Evolutionary conservation across 2,797 vertebrate genomes (phyloP), one percentile per base, ranked within the genome.

Genomic region (Zenarchopterus dispar): DNA sequence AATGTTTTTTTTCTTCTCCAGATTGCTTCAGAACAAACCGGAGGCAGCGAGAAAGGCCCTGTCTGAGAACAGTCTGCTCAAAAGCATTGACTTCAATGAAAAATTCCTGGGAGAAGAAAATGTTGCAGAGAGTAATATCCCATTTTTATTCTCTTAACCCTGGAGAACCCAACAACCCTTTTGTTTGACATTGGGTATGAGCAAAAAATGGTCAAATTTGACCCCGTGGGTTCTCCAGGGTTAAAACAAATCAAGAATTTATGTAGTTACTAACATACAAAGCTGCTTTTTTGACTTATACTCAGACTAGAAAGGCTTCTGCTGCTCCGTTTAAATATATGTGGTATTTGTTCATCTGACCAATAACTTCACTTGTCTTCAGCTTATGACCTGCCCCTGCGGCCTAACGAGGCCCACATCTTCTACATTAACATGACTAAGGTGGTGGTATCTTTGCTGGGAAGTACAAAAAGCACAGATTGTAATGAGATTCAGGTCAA

Each of bases 371-470:
- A 2, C 16, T 39, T 28, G 19, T 26, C 33, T 51, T 42, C 60
- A 99, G 97, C 89, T 0, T 96, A 84, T 67, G 96, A 98, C 83
- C 88, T 98, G 54, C 96, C 96, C 16, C 94, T 93, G 43, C 88
- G 91, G 44, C 92, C 94, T 49, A 96, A 93, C 62, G 95, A 98
- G 75, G 88, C 95, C 55, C 93, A 92, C 50, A 91, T 96, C 59
- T 99, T 99, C 91, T 97, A 95, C 70, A 91, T 92, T 74, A 96
- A 92, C 72, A 94, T 98, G 94, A 94, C 74, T 46, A 97, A 94
- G 73, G 81, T 97, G 64, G 85, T 92, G 23, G 90, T 99, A 67
- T 95, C 92, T 6, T 82, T 97, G 61, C 62, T 95, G 42, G 95
- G 95, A 54, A 90, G 86, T 59, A 51, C 75, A 1, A 85, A 80